Evolutionary conservation across 1,140 invertebrate species (phyloP).

Genomic region (Pseudomyrmex pallidus): DNA sequence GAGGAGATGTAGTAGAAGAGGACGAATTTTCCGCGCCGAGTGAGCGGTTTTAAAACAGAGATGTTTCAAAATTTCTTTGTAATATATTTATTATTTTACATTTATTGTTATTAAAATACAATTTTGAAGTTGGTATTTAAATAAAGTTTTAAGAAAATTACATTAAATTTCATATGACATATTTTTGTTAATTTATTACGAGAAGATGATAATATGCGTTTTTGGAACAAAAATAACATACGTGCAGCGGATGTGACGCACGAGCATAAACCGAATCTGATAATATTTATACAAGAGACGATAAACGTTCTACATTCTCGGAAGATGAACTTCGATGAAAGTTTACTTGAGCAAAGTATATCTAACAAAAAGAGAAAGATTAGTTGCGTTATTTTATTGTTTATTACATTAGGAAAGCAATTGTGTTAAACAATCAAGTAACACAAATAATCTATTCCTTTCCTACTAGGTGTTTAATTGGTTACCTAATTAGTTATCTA

Average conservation of each 20-base stretch:
- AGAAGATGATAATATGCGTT: neutral
- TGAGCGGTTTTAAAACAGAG: neutral
- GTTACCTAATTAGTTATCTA: too few species aligned
- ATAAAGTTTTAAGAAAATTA: neutral
- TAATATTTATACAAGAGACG: conserved; percentile 66
- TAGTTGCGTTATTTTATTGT: neutral
- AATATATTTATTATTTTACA: neutral
- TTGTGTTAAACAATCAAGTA: neutral
- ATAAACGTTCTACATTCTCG: conserved; percentile 56
- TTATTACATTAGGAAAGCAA: neutral
- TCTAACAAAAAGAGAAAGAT: neutral
- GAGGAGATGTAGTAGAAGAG: too few species aligned
- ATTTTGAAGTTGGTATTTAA: neutral
- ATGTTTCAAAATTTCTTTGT: neutral
- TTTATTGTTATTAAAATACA: neutral
- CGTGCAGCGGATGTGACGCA: conserved; percentile 54
- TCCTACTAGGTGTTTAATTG: too few species aligned
- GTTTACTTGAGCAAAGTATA: conserved; percentile 3
- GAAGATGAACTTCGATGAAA: conserved; percentile 30
- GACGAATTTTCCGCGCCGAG: too few species aligned
- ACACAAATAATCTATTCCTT: neutral
- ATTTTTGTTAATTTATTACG: neutral
- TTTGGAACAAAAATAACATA: conserved; percentile 54
- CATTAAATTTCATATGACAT: neutral
- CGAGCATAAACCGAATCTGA: conserved; percentile 58